These are phyloP conservation scores for Loripinus fragilis DNA, from an alignment of 2,888 invertebrate genomes.

Conservation along the genomic window DNA sequence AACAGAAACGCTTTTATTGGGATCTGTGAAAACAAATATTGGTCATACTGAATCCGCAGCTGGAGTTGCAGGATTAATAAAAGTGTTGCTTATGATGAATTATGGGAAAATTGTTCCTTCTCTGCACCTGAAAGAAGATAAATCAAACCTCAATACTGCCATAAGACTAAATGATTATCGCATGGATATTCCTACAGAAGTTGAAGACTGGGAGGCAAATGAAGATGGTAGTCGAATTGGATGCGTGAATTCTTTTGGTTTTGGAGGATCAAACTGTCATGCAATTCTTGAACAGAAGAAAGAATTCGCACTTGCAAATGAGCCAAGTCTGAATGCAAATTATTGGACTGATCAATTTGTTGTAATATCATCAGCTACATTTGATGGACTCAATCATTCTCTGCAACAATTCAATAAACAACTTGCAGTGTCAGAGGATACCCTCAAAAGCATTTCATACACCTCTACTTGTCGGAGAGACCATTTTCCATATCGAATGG, in stretches of 20 bases:
- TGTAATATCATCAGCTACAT: conserved; percentile 25
- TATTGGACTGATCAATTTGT: conserved; percentile 17
- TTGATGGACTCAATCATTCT: neutral
- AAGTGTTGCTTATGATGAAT: conserved; percentile 75
- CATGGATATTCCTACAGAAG: conserved; percentile 57
- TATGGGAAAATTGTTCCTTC: conserved; percentile 66
- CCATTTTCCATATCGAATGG: conserved; percentile 30
- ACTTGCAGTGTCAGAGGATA: neutral
- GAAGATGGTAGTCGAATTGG: conserved; percentile 51
- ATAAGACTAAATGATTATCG: conserved; percentile 62
- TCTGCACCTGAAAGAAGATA: conserved; percentile 57
- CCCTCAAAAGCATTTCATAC: conserved; percentile 45
- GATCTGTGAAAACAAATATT: conserved; percentile 76
- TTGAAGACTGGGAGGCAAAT: conserved; percentile 44
- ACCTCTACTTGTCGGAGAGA: conserved; percentile 58
- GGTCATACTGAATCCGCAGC: conserved; percentile 76
- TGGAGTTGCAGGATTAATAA: conserved; percentile 73
- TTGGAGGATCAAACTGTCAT: conserved; percentile 77
- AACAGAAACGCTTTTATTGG: conserved; percentile 47
- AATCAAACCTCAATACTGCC: conserved; percentile 57
- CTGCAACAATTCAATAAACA: neutral
- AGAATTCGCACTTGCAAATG: neutral
- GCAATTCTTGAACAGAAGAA: conserved; percentile 58
- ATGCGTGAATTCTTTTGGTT: conserved; percentile 73
- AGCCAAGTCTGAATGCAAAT: neutral